Base-by-base conservation (phyloP, 2,888 invertebrate genomes). In the Ormyrus pomaceus region DNA sequence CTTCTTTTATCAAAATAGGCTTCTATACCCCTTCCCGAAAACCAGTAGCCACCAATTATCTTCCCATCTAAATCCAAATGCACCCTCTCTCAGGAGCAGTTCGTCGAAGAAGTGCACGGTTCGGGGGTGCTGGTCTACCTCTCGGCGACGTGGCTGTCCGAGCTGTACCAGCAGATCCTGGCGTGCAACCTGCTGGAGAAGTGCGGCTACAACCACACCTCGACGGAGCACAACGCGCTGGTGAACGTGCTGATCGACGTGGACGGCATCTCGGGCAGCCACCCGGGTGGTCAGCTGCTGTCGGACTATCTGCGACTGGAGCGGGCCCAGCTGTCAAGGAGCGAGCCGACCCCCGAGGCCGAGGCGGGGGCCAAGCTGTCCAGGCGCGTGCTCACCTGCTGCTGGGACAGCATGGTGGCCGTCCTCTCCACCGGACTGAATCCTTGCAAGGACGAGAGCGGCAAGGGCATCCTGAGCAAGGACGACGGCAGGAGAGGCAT, bases 101-200 rank as follows among this genome's bases (percentile, higher is more conserved):
- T 98, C 88, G 96, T 98, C 2, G 97, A 97, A 86, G 96, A 97
- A 88, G 96, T 98, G 6, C 96, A 97, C 89, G 96, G 97, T 53
- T 96, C 97, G 79, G 98, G 98, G 0, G 96, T 98, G 19, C 92
- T 98, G 48, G 96, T 99, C 6, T 99, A 98, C 88, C 92, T 98
- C 9, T 98, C 98, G 0, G 96, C 97, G 0, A 95, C 96, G 0
- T 99, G 98, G 98, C 93, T 99, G 3, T 94, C 96, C 55, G 98
- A 98, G 87, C 92, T 99, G 7, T 99, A 98, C 88, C 97, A 97
- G 86, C 96, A 95, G 87, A 94, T 98, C 1, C 92, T 97, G 5
- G 93, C 95, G 0, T 93, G 93, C 77, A 95, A 95, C 86, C 90
- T 96, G 9, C 91, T 97, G n/a, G 93, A 94, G 84, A 92, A 93